A percentile compares a stretch with the other conserved stretches of the same genome.
Conservation (phyloP, 2,113 vertebrate species). For the Oryzias javanicus region DNA sequence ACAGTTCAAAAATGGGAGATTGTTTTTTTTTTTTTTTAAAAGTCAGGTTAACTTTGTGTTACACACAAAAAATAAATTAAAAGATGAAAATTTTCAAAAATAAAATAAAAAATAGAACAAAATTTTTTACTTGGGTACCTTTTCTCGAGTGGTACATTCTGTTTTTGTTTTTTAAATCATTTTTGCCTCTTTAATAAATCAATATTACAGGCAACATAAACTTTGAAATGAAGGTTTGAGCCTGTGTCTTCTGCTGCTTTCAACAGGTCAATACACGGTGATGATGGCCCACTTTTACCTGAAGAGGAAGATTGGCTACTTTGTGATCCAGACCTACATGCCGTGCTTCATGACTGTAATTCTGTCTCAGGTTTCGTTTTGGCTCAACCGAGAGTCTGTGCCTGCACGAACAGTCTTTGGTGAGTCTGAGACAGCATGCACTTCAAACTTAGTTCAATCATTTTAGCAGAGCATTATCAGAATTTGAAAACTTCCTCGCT, state of each 20-base stretch:
- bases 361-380: slow-evolving; percentile 95
- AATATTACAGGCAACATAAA: background rate
- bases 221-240: background rate
- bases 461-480: background rate
- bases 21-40: no score
- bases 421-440: slow-evolving; percentile 71
- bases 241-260: slow-evolving; percentile 1
- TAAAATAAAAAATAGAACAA: no score
- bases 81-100: no score
- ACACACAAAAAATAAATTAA: no score
- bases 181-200: no score
- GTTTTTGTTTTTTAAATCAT: no score
- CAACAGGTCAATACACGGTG: slow-evolving; percentile 91
- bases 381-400: slow-evolving; percentile 96
- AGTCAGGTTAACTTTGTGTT: no score
- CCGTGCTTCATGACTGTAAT: slow-evolving; percentile 99
- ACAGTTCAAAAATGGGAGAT: no score
- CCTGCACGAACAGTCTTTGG: slow-evolving; percentile 96
- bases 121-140: no score
- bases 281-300: slow-evolving; percentile 98
- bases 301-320: slow-evolving; percentile 98
- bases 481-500: background rate
- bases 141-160: no score
- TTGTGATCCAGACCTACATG: slow-evolving; percentile 98
- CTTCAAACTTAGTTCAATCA: background rate